phyloP scores from a whole-genome alignment of 2,888 invertebrate species.

The Thereva nobilitata region DNA sequence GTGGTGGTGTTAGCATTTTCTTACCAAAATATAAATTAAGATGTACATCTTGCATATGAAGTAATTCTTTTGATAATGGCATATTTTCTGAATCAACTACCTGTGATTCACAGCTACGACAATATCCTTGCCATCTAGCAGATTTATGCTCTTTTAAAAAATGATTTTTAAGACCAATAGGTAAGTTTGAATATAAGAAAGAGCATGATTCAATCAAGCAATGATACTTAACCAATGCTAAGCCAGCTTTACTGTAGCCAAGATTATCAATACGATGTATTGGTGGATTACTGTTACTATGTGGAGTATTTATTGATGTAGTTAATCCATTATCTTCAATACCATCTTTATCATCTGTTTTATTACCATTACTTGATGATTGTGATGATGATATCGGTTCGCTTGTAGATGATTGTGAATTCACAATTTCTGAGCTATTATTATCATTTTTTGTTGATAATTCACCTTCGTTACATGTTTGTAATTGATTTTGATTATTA shows the following conservation, averaged over 20 bases:
- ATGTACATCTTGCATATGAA: conserved; percentile 50
- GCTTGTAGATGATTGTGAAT: too few relatives aligned
- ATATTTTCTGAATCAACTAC: conserved; percentile 32
- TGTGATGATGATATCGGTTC: too few relatives aligned
- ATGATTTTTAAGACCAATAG: conserved; percentile 52
- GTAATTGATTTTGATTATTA: too few relatives aligned
- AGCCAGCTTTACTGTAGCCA: conserved; percentile 45
- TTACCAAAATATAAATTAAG: neutral
- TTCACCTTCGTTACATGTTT: too few relatives aligned
- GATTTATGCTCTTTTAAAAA: conserved; percentile 50
- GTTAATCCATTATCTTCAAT: neutral
- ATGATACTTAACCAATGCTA: conserved; percentile 46
- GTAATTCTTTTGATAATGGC: conserved; percentile 46
- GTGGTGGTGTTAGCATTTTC: too few relatives aligned
- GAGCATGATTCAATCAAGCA: conserved; percentile 52
- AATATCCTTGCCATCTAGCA: conserved; percentile 64
- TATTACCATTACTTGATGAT: too few relatives aligned
- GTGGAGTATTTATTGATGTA: neutral
- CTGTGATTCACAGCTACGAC: conserved; percentile 58
- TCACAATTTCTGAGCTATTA: too few relatives aligned
- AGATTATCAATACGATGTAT: conserved; percentile 48
- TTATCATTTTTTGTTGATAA: too few relatives aligned
- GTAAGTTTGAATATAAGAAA: conserved; percentile 51
- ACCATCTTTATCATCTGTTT: neutral
- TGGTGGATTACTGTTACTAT: neutral